phyloP scores from a whole-genome alignment of 2,113 vertebrate genomes.

The Xyrauchen texanus region DNA sequence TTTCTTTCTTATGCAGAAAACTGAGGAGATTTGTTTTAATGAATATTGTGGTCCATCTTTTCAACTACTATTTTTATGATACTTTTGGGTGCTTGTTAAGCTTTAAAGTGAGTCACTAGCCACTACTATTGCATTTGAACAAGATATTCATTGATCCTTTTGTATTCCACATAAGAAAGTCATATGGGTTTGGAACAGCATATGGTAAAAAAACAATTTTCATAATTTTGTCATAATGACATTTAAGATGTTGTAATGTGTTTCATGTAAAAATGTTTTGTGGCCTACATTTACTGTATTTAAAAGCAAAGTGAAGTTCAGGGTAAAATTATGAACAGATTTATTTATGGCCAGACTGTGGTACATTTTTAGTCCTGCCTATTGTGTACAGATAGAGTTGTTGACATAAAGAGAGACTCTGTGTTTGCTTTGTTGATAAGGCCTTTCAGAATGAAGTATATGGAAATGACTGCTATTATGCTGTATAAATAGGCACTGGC shows the following conservation, averaged over 20 bases:
- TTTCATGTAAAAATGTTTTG: background rate
- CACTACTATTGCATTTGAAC: too few relatives aligned
- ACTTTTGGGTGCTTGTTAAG: too few relatives aligned
- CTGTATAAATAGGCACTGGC: constrained; percentile 23
- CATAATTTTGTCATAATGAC: too few relatives aligned
- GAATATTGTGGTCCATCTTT: too few relatives aligned
- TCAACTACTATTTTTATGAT: too few relatives aligned
- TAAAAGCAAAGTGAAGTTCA: constrained; percentile 11
- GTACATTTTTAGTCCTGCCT: constrained; percentile 22
- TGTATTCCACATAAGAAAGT: too few relatives aligned
- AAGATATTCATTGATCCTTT: too few relatives aligned
- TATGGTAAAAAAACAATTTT: too few relatives aligned
- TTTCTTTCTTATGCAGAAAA: too few relatives aligned
- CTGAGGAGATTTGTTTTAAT: too few relatives aligned
- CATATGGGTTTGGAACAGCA: too few relatives aligned
- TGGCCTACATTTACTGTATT: background rate
- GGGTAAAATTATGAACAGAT: background rate
- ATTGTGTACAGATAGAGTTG: constrained; percentile 42
- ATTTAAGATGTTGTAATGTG: background rate
- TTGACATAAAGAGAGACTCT: constrained; percentile 35
- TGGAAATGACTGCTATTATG: constrained; percentile 42
- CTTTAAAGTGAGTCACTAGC: too few relatives aligned
- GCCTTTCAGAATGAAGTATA: constrained; percentile 28
- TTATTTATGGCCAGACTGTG: constrained; percentile 1
- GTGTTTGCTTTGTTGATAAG: constrained; percentile 37